Base-by-base conservation (phyloP, 2,888 invertebrate species). In the Platycheirus albimanus region DNA sequence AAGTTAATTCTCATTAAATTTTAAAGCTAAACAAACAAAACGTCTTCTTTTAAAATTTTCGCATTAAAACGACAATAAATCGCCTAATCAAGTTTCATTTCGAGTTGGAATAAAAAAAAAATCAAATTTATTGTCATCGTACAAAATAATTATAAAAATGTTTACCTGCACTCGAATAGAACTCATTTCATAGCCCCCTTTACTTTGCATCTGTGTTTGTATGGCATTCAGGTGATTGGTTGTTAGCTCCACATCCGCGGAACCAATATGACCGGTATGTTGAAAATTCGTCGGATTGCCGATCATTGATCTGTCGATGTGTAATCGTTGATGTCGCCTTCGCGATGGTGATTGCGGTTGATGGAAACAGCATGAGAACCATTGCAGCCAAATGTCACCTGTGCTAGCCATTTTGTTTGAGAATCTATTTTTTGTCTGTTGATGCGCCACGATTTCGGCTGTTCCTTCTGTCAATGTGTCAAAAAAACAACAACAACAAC, bases 121-220 rank as follows among this genome's bases (percentile, higher is more conserved):
- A n/a, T n/a, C n/a, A n/a, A n/a, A n/a, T n/a, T n/a, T n/a, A n/a
- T n/a, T n/a, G n/a, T n/a, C n/a, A n/a, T n/a, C n/a, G n/a, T n/a
- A n/a, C n/a, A n/a, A n/a, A n/a, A n/a, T n/a, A n/a, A n/a, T n/a
- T n/a, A n/a, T n/a, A n/a, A n/a, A n/a, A n/a, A n/a, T n/a, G n/a
- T n/a, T 86, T 87, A 91, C 91, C 88, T 91, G 91, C 77, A 91
- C 86, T 86, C 90, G 88, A 87, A 90, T 88, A 78, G 91, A 90
- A 85, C 90, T 91, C 91, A 94, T 94, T 90, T 97, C 96, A 90
- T 97, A 98, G 86, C 97, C 98, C 66, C 98, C 98, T 93, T 98
- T 98, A 91, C 97, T 97, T 91, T 96, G 96, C 98, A 98, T 97
- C 91, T 98, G 98, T 88, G 95, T 95, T 91, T 98, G 97, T 89